These are phyloP conservation scores for Misgurnus anguillicaudatus DNA, from an alignment of 2,113 vertebrate species.

Conservation along the genomic window DNA sequence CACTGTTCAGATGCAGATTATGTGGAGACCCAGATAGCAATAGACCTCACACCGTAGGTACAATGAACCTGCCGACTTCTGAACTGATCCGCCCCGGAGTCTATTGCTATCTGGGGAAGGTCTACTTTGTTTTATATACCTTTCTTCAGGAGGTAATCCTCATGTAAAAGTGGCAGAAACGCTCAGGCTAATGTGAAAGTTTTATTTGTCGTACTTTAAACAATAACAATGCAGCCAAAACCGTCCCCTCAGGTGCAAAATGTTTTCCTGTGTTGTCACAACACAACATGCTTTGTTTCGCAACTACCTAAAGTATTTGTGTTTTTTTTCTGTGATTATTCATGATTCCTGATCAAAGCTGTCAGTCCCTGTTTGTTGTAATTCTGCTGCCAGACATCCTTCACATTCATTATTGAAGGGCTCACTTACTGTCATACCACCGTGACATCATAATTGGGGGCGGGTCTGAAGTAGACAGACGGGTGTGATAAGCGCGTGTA, in stretches of 20 bases:
- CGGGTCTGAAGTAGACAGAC: background rate
- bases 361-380: background rate
- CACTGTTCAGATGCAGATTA: too few relatives aligned
- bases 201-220: background rate
- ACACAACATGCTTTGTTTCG: background rate
- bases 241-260: background rate
- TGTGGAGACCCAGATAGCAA: too few relatives aligned
- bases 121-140: too few relatives aligned
- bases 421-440: background rate
- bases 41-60: too few relatives aligned
- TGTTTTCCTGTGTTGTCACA: too few relatives aligned
- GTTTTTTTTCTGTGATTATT: background rate
- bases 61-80: too few relatives aligned
- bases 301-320: background rate
- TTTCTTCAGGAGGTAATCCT: background rate
- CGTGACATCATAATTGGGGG: background rate
- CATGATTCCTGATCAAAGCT: background rate
- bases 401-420: constrained; percentile 21
- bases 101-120: too few relatives aligned
- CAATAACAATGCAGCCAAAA: background rate
- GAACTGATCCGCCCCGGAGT: too few relatives aligned
- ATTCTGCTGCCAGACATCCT: background rate
- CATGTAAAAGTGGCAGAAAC: background rate
- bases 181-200: background rate
- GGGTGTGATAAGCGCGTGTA: background rate